Base-by-base conservation (phyloP, 92 coral and sea anemone species). In the Zoanthus gigantus region DNA sequence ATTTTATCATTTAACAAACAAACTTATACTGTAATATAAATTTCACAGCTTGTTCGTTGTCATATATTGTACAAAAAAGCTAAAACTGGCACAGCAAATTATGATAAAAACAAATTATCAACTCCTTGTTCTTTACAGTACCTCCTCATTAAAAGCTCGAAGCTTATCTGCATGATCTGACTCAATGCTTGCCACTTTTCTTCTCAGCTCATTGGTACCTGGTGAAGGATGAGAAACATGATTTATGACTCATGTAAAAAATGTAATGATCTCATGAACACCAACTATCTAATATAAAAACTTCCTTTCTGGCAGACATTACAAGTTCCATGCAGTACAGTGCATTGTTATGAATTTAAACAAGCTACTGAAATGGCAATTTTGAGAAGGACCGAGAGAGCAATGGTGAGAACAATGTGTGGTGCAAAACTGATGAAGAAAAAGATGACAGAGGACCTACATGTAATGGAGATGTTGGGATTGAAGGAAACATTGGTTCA, bases 121-220 rank as follows among this genome's bases (percentile, higher is more conserved):
- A 72, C 15, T 50, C 7, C 56, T 4, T 63, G 10, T 30, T 29
- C 47, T 56, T 16, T 60, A 37, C 42, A 37, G 2, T 37, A 81
- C 85, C 85, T 81, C 85, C 29, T 81, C 85, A 66, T 81, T 81
- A 67, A 81, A 81, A 37, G 76, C 85, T 31, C 85, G 85, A 47
- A 81, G 85, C 47, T 81, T 81, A 68, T 81, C 85, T 11, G 85
- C 85, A 81, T 81, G 85, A 81, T 81, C 74, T 11, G 85, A 81
- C 23, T 81, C 85, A 66, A 81, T 81, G 60, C 56, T 81, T 8
- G 85, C 85, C 37, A 81, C 85, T 29, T 81, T 81, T 16, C 71
- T 81, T n/a, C 85, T 54, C 12, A 81, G 61, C 74, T 81, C 75
- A 66, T 81, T 81, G 73, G 75, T 81, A 44, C 75, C 85, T 81